These are phyloP conservation scores for Muscicapa comitata DNA, from an alignment of 2,797 vertebrate genomes.

Conservation along the genomic window DNA sequence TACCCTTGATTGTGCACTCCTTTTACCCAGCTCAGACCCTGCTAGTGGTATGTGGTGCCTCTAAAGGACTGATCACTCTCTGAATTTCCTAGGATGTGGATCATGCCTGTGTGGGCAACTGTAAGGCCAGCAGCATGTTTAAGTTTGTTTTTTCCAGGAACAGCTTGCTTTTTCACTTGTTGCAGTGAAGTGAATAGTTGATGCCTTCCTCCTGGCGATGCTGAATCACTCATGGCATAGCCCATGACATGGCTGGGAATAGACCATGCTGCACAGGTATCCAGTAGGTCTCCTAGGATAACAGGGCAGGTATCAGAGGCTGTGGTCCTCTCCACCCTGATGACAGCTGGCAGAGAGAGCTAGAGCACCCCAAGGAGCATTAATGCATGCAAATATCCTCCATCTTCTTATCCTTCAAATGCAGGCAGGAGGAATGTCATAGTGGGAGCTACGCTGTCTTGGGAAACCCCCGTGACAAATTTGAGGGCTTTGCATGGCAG, in stretches of 20 bases:
- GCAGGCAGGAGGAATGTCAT: neutral
- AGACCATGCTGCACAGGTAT: neutral
- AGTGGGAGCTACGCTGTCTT: neutral
- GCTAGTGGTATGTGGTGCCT: neutral
- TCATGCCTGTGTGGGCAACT: neutral
- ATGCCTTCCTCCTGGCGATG: neutral
- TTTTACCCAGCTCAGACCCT: neutral
- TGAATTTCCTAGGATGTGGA: neutral
- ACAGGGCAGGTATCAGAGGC: neutral
- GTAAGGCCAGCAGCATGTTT: neutral
- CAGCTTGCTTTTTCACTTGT: neutral
- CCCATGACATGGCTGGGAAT: fast-evolving
- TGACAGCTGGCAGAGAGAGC: neutral
- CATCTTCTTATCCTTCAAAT: neutral
- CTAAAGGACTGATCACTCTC: neutral
- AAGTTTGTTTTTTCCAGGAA: neutral
- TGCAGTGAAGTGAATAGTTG: neutral
- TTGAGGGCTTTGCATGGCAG: neutral
- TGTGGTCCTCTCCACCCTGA: neutral
- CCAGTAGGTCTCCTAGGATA: neutral
- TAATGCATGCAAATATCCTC: neutral
- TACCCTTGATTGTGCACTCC: neutral
- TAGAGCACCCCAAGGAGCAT: neutral
- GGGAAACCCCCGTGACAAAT: neutral
- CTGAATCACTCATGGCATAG: neutral